phyloP scores from a whole-genome alignment of 2,797 vertebrate species.

The Sardinella longiceps region DNA sequence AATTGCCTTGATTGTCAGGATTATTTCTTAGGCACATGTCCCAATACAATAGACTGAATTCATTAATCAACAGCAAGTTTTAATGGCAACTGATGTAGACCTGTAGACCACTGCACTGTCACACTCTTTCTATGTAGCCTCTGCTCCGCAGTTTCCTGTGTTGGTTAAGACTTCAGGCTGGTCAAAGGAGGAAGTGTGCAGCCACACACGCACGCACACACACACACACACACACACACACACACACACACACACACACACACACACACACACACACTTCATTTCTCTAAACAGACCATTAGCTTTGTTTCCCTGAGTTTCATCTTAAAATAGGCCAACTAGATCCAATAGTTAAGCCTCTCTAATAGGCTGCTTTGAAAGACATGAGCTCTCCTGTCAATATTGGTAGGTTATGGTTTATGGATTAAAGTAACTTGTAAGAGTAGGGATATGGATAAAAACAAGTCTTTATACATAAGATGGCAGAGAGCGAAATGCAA shows the following conservation, averaged over 20 bases:
- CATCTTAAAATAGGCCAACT: conserved; percentile 14
- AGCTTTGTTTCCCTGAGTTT: conserved; percentile 39
- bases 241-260: conserved; percentile 25
- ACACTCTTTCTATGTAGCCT: neutral
- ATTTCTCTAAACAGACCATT: conserved; percentile 37
- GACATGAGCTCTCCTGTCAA: too few species aligned
- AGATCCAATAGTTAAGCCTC: too few species aligned
- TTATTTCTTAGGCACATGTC: neutral
- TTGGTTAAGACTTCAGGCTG: conserved; percentile 16
- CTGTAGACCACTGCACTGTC: neutral
- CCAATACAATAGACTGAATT: neutral
- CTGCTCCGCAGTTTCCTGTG: conserved; percentile 40
- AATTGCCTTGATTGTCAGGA: too few species aligned
- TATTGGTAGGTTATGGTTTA: too few species aligned
- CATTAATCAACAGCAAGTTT: neutral
- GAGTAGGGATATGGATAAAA: too few species aligned
- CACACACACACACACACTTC: neutral
- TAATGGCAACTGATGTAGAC: neutral
- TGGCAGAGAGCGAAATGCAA: too few species aligned
- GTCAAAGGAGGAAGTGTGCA: conserved; percentile 52
- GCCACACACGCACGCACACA: conserved; percentile 25
- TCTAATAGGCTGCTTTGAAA: too few species aligned
- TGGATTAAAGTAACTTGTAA: too few species aligned
- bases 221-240: neutral
- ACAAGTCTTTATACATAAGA: too few species aligned